Evolutionary conservation across 2,113 vertebrate genomes (phyloP).

Genomic region (Ammodytes marinus): DNA sequence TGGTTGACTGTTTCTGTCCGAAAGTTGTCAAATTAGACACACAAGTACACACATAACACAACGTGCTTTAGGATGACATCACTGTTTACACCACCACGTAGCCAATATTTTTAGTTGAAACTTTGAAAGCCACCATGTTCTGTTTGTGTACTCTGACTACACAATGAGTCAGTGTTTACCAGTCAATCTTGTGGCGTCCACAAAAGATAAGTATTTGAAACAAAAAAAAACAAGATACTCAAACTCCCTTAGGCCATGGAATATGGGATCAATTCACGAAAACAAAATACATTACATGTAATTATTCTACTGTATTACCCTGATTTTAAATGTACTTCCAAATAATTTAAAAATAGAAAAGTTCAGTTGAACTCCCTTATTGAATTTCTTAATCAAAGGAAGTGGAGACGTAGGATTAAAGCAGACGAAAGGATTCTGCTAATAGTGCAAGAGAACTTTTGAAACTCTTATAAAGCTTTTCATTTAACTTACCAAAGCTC

Average conservation of each 20-base stretch:
- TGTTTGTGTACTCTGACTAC: not conserved
- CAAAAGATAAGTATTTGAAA: not conserved
- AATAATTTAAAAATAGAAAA: conserved; percentile 6
- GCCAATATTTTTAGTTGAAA: not conserved
- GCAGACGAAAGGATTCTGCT: conserved; percentile 28
- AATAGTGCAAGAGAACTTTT: conserved; percentile 50
- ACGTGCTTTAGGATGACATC: not conserved
- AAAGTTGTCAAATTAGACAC: not conserved
- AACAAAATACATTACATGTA: not conserved
- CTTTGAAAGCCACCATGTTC: too few relatives aligned
- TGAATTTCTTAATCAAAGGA: conserved; percentile 47
- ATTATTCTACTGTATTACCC: not conserved
- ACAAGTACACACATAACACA: not conserved
- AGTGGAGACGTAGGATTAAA: conserved; percentile 14
- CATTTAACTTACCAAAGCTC: conserved; percentile 23
- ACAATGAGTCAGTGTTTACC: not conserved
- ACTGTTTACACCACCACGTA: not conserved
- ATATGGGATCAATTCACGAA: not conserved
- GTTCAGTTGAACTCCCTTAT: conserved; percentile 41
- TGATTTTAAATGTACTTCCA: conserved; percentile 8
- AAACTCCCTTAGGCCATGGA: not conserved
- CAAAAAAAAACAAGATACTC: not conserved
- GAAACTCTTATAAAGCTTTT: conserved; percentile 19
- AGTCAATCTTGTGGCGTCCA: not conserved
- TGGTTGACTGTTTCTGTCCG: too few relatives aligned